A percentile compares a stretch with the other conserved stretches of the same genome.
Conservation (phyloP, 2,888 invertebrate genomes). For the Luperina nickerlii region DNA sequence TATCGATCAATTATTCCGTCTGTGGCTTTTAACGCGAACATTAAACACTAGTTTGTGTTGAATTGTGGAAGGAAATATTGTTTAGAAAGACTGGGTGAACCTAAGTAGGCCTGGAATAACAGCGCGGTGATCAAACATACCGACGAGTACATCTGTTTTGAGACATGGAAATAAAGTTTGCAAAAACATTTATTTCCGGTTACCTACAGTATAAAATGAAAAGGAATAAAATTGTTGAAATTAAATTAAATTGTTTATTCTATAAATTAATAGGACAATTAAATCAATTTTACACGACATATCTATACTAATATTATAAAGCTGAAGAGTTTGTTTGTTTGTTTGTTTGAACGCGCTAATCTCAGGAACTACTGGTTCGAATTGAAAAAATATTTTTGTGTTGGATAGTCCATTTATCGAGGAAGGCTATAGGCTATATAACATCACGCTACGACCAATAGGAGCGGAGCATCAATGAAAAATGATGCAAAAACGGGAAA, state of each 20-base stretch:
- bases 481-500: too few relatives aligned
- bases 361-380: too few relatives aligned
- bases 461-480: too few relatives aligned
- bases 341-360: too few relatives aligned
- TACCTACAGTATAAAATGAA: not conserved
- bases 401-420: too few relatives aligned
- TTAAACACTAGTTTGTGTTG: constrained; percentile 33
- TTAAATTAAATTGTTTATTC: not conserved
- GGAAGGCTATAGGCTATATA: too few relatives aligned
- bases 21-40: constrained; percentile 53
- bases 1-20: constrained; percentile 62
- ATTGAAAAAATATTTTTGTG: too few relatives aligned
- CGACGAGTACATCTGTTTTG: not conserved
- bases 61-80: constrained; percentile 16
- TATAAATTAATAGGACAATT: not conserved
- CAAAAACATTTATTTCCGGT: not conserved
- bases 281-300: not conserved
- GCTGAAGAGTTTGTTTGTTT: too few relatives aligned
- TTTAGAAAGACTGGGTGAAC: not conserved
- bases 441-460: too few relatives aligned
- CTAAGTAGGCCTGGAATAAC: not conserved
- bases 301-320: too few relatives aligned
- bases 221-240: not conserved
- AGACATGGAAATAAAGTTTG: not conserved
- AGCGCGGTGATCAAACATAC: not conserved